Evolutionary conservation across 2,797 vertebrate genomes (phyloP).

Genomic region (Eleutherodactylus coqui): DNA sequence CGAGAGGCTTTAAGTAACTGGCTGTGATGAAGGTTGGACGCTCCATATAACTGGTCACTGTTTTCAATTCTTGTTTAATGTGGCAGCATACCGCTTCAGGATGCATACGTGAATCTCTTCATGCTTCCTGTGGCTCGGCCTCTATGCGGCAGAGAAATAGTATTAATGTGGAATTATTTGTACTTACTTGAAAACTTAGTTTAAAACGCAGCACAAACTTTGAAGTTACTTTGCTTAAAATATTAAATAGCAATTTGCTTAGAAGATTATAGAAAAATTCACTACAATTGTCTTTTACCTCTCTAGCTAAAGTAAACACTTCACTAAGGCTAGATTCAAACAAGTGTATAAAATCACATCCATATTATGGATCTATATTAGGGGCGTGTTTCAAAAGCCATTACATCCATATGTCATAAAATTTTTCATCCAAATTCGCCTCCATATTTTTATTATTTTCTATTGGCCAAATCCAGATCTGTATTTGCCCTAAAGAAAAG

Average conservation of each 20-base stretch:
- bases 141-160: not conserved
- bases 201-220: not conserved
- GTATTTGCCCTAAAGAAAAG: too few relatives aligned
- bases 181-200: not conserved
- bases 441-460: too few relatives aligned
- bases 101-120: not conserved
- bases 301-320: too few relatives aligned
- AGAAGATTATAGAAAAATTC: too few relatives aligned
- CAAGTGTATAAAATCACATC: too few relatives aligned
- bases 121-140: not conserved
- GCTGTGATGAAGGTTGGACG: slow-evolving; percentile 31
- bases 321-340: too few relatives aligned
- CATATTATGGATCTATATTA: too few relatives aligned
- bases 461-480: too few relatives aligned
- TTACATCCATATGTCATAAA: too few relatives aligned
- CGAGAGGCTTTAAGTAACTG: slow-evolving; percentile 21
- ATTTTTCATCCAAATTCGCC: too few relatives aligned
- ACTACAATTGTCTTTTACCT: too few relatives aligned
- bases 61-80: slow-evolving; percentile 28
- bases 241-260: not conserved
- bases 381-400: too few relatives aligned
- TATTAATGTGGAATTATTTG: not conserved
- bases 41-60: slow-evolving; percentile 31
- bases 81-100: slow-evolving; percentile 24
- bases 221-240: not conserved